A percentile compares a stretch with the other conserved stretches of the same genome.
Evolutionary conservation across 2,797 vertebrate genomes (phyloP).

Genomic region (Sorex maritimensis): DNA sequence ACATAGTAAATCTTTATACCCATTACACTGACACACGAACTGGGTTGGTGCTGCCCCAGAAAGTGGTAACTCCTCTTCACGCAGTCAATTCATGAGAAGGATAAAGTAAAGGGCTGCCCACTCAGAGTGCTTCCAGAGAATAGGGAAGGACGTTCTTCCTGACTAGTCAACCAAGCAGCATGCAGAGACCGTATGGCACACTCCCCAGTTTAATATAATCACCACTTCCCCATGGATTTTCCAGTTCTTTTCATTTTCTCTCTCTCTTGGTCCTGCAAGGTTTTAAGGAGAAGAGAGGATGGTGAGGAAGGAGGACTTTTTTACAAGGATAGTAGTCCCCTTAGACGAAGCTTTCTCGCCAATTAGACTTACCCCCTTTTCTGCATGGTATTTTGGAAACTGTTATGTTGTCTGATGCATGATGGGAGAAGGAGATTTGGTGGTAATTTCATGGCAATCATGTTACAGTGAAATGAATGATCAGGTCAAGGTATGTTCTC

Average conservation of each 20-base stretch:
- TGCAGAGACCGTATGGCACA: neutral
- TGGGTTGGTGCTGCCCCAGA: neutral
- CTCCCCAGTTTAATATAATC: neutral
- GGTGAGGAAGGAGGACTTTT: no score
- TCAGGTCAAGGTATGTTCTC: no score
- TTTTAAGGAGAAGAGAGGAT: neutral
- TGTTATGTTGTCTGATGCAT: no score
- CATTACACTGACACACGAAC: neutral
- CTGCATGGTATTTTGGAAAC: no score
- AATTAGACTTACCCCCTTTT: no score
- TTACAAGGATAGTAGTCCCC: no score
- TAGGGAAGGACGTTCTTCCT: neutral
- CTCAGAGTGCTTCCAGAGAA: neutral
- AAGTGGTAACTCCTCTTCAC: neutral
- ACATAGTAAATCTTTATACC: neutral
- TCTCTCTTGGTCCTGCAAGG: neutral
- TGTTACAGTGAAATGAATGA: no score
- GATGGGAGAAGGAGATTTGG: no score
- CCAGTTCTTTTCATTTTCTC: neutral
- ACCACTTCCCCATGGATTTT: neutral
- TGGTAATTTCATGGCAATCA: no score
- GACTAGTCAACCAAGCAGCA: neutral
- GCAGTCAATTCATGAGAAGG: neutral
- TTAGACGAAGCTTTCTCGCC: no score
- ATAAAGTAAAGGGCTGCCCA: no score